Conservation (phyloP, 2,797 vertebrate species). For the Anas flavirostris region DNA sequence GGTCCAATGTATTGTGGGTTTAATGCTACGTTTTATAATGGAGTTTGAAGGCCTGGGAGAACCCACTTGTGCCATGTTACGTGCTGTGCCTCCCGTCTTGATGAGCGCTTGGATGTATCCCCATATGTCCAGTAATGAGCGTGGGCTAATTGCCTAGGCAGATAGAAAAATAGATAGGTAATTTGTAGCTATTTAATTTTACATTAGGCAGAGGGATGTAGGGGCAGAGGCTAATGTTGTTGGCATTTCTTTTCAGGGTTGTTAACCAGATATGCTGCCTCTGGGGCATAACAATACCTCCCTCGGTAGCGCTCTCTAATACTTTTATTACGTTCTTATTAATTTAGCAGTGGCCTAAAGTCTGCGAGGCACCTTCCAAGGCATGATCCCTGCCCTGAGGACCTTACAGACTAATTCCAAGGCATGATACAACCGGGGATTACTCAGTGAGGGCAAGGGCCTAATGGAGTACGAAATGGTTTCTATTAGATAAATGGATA, state of each 20-base stretch:
- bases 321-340: constrained; percentile 70
- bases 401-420: constrained; percentile 65
- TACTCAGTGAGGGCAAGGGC: constrained; percentile 58
- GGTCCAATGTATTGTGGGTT: not conserved
- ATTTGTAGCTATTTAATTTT: constrained; percentile 74
- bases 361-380: constrained; percentile 65
- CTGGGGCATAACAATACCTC: constrained; percentile 66
- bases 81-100: not conserved
- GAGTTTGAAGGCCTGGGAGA: not conserved
- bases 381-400: constrained; percentile 65
- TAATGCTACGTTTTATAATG: not conserved
- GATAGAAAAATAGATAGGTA: constrained; percentile 72
- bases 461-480: constrained; percentile 62
- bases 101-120: constrained; percentile 33
- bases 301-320: constrained; percentile 56
- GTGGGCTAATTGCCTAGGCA: constrained; percentile 63
- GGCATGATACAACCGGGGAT: constrained; percentile 46
- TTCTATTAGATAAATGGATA: constrained; percentile 65
- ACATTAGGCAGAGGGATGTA: constrained; percentile 67
- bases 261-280: constrained; percentile 71
- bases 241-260: constrained; percentile 73
- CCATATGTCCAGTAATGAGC: constrained; percentile 65
- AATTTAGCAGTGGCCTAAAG: constrained; percentile 69
- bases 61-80: not conserved
- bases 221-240: constrained; percentile 72